Percentiles rank a stretch among this genome's conserved stretches.
phyloP scores from a whole-genome alignment of 2,888 invertebrate genomes.

The Eretmocerus hayati region DNA sequence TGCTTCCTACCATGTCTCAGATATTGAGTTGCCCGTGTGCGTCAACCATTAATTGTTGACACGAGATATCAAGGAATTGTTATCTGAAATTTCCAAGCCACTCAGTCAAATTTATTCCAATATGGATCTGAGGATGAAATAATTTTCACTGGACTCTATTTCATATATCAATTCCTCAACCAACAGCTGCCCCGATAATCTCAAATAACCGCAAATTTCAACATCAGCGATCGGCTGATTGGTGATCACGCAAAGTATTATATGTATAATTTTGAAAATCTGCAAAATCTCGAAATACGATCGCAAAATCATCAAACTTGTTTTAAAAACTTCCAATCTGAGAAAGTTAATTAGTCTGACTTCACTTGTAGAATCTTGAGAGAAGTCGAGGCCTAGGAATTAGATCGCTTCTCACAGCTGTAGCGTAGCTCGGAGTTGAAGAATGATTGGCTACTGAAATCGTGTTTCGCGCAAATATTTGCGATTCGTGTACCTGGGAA shows the following conservation, averaged over 20 bases:
- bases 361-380: slow-evolving; percentile 35
- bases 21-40: no score
- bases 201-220: no score
- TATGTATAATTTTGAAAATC: not conserved
- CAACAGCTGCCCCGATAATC: no score
- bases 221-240: no score
- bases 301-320: not conserved
- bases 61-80: not conserved
- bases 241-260: no score
- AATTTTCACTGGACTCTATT: slow-evolving; percentile 36
- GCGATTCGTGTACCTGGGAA: slow-evolving; percentile 35
- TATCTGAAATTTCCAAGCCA: slow-evolving; percentile 14
- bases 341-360: not conserved
- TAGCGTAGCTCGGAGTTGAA: slow-evolving; percentile 34
- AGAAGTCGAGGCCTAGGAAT: slow-evolving; percentile 34
- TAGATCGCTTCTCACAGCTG: slow-evolving; percentile 34
- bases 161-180: no score
- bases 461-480: slow-evolving; percentile 36
- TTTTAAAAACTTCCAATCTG: not conserved
- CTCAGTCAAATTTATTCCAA: slow-evolving; percentile 46
- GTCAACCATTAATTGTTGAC: no score
- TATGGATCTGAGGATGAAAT: slow-evolving; percentile 46
- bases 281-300: not conserved
- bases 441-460: slow-evolving; percentile 37
- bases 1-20: not conserved